Evolutionary conservation across 2,113 vertebrate genomes (phyloP), one percentile per base, ranked within the genome.

Genomic region (Chloroceryle aenea): DNA sequence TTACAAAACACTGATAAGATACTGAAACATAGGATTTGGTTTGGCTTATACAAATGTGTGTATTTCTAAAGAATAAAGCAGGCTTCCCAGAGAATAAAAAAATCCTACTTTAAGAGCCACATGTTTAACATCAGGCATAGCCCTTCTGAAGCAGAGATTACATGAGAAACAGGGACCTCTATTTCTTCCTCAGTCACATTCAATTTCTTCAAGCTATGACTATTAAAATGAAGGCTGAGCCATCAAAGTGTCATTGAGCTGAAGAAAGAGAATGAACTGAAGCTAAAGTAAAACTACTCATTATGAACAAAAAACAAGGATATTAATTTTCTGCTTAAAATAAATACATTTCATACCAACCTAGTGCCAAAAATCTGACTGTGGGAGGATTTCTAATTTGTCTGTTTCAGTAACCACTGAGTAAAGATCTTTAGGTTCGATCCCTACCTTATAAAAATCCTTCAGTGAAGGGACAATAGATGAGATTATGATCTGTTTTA

Each of bases 1-100:
- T 95, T 93, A 88, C 40, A 81, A 91, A 91, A 94, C 92, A 66
- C 27, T 91, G 74, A 95, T 89, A 89, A 94, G 66, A 52, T 68
- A 73, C 20, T 87, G 67, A 89, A 92, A 94, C 40, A 61, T 5
- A 68, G 75, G n/a, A 69, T 95, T 95, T 94, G 21, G 82, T 95
- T 92, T 81, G 69, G 47, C 59, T 96, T 93, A 79, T 10, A 61
- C 34, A 96, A 94, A 47, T 26, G 64, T 29, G 43, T 30, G 94
- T 95, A 64, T 68, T 94, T 89, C 78, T 55, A 74, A 36, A 72
- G n/a, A 53, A 94, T 81, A 89, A 73, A 71, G 34, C 22, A 83
- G n/a, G 86, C 68, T 89, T 95, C 25, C 48, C 66, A 87, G 71
- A 91, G 63, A 92, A 95, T 87, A 45, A 95, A 93, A 93, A 69